Evolutionary conservation across 1,140 invertebrate genomes (phyloP), one percentile per base, ranked within the genome.

Genomic region (Maconellicoccus hirsutus): DNA sequence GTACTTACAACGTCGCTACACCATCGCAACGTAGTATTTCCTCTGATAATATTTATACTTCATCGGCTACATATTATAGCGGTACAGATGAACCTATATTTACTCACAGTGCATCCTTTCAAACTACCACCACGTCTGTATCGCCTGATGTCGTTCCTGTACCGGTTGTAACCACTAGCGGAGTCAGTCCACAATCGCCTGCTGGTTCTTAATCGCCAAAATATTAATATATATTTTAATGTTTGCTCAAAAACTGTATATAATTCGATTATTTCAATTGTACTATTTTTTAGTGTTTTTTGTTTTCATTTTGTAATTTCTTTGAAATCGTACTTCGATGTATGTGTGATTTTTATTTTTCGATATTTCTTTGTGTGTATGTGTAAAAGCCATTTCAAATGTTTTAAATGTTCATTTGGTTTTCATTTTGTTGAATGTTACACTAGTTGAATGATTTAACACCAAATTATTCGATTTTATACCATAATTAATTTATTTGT

Each of bases 21-120:
- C 61, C 61, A 23, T 66, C 61, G 22, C 61, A 66, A 25, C 61
- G 61, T 23, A 66, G 61, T 26, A 26, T 26, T 8, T 66, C 61
- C 16, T 66, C 61, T 22, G 61, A 26, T 26, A 66, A 66, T 66
- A 66, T 66, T 66, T 26, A 66, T 66, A 66, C 8, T 26, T 26
- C 61, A 8, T 23, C 61, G 4, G 61, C 61, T 1, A 66, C 6
- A 6, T 52, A 52, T 52, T 52, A 52, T 52, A 52, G 42, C n/a
- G n/a, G 2, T 19, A 16, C 16, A 4, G 29, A 33, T 33, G 42
- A 52, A 52, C 42, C 42, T 8, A 52, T 52, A 16, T 52, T 52
- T 19, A 52, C 42, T 14, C 10, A 52, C n/a, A 52, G 42, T 19
- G 42, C 42, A 16, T 52, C 42, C n/a, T 52, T 8, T 16, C 12